Conservation (phyloP, 2,113 vertebrate genomes). For the Poeciliopsis turrubarensis region DNA sequence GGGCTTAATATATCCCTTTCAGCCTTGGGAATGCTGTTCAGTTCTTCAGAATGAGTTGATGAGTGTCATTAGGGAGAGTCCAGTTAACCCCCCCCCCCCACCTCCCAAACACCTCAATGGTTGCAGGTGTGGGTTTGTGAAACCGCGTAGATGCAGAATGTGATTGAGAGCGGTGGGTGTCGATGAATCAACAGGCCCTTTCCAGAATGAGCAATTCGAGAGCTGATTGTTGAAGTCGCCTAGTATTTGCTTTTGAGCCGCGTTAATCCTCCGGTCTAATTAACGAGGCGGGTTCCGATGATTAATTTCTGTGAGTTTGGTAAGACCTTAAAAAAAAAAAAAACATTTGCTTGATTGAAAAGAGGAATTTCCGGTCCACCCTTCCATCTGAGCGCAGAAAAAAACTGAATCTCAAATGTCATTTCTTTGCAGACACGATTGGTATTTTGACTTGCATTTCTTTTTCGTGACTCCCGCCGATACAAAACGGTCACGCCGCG, state of each 20-base stretch:
- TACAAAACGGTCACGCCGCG: constrained; percentile 4
- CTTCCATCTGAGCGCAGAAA: constrained; percentile 51
- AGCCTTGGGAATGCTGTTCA: neutral
- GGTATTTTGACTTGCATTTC: constrained; percentile 47
- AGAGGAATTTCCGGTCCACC: constrained; percentile 20
- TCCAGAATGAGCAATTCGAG: constrained; percentile 13
- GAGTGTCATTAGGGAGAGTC: neutral
- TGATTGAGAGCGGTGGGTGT: constrained; percentile 29
- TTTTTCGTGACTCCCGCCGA: constrained; percentile 16
- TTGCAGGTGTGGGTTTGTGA: constrained; percentile 6
- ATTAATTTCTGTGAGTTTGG: constrained; percentile 21
- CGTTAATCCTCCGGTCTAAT: constrained; percentile 31
- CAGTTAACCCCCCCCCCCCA: too few species aligned
- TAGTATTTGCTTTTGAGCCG: neutral
- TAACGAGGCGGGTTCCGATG: constrained; percentile 28
- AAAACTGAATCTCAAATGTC: constrained; percentile 64
- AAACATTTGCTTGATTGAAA: constrained; percentile 42
- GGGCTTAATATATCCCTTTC: neutral
- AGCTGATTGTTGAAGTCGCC: neutral
- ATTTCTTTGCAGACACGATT: constrained; percentile 56
- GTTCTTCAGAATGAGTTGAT: neutral
- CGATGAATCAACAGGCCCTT: constrained; percentile 14
- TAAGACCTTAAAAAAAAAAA: constrained; percentile 18
- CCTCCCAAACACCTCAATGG: neutral
- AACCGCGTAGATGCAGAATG: constrained; percentile 15